A percentile compares a stretch with the other conserved stretches of the same genome.
phyloP scores from a whole-genome alignment of 2,797 vertebrate species.

The Picus viridis region DNA sequence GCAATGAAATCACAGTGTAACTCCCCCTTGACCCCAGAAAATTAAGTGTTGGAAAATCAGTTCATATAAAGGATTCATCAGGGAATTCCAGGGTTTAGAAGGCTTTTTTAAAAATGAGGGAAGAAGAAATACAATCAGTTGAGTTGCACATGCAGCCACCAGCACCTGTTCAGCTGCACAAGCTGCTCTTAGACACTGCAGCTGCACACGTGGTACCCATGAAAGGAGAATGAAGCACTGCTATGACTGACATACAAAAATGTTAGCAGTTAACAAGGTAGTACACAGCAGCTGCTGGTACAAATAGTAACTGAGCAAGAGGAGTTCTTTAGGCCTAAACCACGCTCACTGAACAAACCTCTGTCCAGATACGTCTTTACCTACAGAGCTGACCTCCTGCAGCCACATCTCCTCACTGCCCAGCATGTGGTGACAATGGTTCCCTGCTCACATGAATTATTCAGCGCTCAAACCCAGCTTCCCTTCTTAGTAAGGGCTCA shows the following conservation, averaged over 20 bases:
- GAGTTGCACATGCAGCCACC: neutral
- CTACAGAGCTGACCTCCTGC: neutral
- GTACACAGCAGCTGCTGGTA: neutral
- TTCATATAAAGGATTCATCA: neutral
- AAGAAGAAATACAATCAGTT: neutral
- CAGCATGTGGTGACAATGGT: fast-evolving
- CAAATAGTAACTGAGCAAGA: neutral
- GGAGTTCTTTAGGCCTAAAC: neutral
- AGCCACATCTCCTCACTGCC: neutral
- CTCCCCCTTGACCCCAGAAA: neutral
- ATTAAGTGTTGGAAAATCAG: neutral
- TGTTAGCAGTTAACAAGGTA: neutral
- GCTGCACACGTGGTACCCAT: neutral
- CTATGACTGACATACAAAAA: neutral
- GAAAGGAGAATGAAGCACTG: neutral
- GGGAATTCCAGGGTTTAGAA: neutral
- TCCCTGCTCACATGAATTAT: neutral
- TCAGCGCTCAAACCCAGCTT: neutral
- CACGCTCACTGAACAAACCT: neutral
- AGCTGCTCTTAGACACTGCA: neutral
- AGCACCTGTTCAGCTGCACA: neutral
- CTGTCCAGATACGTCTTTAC: neutral
- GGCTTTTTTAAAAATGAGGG: neutral
- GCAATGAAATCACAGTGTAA: fast-evolving
- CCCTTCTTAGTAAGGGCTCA: neutral